phyloP scores from a whole-genome alignment of 2,113 vertebrate genomes.

The Melozone crissalis region DNA sequence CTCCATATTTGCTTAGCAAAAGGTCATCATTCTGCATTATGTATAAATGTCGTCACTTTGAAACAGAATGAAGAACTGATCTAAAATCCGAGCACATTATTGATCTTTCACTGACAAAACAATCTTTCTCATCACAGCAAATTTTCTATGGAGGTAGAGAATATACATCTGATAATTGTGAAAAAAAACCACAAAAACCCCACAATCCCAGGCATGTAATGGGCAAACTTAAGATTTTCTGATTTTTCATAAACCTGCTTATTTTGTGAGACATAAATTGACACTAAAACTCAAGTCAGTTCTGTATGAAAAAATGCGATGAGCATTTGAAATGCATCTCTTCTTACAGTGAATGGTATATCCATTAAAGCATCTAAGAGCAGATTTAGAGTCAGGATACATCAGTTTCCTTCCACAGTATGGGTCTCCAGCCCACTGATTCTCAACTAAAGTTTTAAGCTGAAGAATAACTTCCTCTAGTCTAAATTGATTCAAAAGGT shows the following conservation, averaged over 20 bases:
- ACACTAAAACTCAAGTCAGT: background rate
- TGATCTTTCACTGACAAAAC: background rate
- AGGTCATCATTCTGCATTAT: background rate
- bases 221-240: background rate
- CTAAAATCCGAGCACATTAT: background rate
- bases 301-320: background rate
- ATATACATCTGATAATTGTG: background rate
- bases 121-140: background rate
- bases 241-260: background rate
- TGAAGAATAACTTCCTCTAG: background rate
- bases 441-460: background rate
- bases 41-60: background rate
- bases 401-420: background rate
- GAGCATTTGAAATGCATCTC: background rate
- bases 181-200: background rate
- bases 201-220: rapidly evolving
- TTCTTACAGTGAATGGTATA: background rate
- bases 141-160: background rate
- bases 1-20: background rate
- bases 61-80: background rate
- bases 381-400: background rate
- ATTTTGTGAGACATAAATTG: background rate
- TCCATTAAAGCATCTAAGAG: background rate
- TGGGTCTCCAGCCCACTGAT: background rate
- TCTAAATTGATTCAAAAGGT: background rate